A percentile compares a stretch with the other conserved stretches of the same genome.
These are phyloP conservation scores for Helicolenus hilgendorfi DNA, from an alignment of 2,797 vertebrate species.

Conservation along the genomic window DNA sequence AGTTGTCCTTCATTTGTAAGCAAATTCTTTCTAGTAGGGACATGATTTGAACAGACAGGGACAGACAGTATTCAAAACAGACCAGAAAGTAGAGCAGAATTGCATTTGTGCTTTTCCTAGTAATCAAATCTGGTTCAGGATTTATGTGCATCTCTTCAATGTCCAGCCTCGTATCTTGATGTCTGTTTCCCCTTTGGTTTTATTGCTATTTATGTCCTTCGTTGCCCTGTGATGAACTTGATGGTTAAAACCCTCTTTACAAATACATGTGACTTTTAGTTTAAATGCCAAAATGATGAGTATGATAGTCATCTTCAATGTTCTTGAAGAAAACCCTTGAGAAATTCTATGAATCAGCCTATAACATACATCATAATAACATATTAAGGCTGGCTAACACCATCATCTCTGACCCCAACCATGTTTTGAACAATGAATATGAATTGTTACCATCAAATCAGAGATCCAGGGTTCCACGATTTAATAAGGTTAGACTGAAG, in stretches of 20 bases:
- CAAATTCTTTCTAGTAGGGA: constrained; percentile 23
- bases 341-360: too few species aligned
- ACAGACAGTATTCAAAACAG: constrained; percentile 45
- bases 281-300: constrained; percentile 18
- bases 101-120: constrained; percentile 47
- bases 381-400: too few species aligned
- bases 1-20: constrained; percentile 43
- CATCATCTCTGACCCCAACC: too few species aligned
- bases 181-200: constrained; percentile 30
- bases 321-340: too few species aligned
- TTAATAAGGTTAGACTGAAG: too few species aligned
- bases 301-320: neutral
- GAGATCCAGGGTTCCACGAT: too few species aligned
- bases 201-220: constrained; percentile 18
- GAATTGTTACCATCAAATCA: too few species aligned
- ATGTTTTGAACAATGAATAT: too few species aligned
- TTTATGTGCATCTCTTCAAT: constrained; percentile 53
- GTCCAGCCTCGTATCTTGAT: constrained; percentile 44
- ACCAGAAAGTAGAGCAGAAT: constrained; percentile 32
- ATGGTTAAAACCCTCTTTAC: constrained; percentile 1
- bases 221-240: neutral
- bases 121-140: constrained; percentile 62
- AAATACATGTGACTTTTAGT: neutral
- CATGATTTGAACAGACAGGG: constrained; percentile 49
- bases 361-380: too few species aligned